Conservation (phyloP, 2,888 invertebrate genomes). For the Acleris sparsana region DNA sequence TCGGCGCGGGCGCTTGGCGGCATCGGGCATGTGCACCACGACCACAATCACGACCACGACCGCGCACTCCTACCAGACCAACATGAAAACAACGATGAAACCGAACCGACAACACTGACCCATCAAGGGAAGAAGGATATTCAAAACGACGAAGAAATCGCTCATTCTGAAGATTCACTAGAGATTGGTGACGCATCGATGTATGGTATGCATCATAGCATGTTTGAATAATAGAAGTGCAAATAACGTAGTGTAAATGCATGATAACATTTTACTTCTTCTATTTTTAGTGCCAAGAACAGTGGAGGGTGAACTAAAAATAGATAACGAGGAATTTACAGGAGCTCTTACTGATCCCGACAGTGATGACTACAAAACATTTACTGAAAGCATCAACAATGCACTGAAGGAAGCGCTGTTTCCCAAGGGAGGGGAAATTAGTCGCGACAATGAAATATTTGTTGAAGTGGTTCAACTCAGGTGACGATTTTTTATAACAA, state of each 20-base stretch:
- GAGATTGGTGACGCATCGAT: constrained; percentile 77
- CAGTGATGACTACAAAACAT: constrained; percentile 85
- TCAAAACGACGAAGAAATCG: constrained; percentile 55
- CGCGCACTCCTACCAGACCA: constrained; percentile 44
- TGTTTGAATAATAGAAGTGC: neutral
- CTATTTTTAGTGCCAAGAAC: constrained; percentile 85
- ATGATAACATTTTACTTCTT: constrained; percentile 1
- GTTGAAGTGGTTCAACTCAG: constrained; percentile 85
- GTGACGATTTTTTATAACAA: constrained; percentile 58
- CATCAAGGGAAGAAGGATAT: constrained; percentile 54
- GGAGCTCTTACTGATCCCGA: constrained; percentile 83
- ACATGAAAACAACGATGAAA: constrained; percentile 34
- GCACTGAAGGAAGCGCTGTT: constrained; percentile 84
- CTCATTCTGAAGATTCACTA: constrained; percentile 54
- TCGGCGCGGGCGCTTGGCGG: constrained; percentile 85
- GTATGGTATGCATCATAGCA: constrained; percentile 69
- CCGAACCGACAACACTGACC: constrained; percentile 33
- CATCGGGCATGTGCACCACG: constrained; percentile 55
- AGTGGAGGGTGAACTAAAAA: constrained; percentile 86
- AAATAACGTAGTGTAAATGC: neutral
- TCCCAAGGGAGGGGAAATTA: constrained; percentile 58
- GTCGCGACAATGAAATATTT: constrained; percentile 80
- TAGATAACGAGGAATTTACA: constrained; percentile 86
- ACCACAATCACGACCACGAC: constrained; percentile 41
- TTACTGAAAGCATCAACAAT: constrained; percentile 84